Conservation (phyloP, 2,113 vertebrate genomes). For the Mesitornis unicolor region DNA sequence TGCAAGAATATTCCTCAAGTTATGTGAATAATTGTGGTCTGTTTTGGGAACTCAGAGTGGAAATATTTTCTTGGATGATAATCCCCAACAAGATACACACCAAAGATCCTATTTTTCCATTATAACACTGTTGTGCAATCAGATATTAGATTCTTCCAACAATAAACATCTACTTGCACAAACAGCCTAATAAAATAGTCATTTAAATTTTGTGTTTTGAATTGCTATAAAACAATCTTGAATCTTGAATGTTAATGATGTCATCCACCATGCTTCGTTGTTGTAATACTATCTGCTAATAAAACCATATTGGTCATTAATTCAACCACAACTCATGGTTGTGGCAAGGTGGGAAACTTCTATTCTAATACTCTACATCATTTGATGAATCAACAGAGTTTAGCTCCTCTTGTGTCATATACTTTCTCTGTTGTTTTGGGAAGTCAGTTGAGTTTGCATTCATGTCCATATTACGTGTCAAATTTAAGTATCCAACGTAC, state of each 20-base stretch:
- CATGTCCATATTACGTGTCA: no score
- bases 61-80: background rate
- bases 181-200: background rate
- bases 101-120: background rate
- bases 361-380: background rate
- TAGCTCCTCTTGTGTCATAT: background rate
- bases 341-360: background rate
- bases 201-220: background rate
- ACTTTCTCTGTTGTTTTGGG: background rate
- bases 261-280: background rate
- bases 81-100: background rate
- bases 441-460: background rate
- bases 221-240: background rate
- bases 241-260: slow-evolving; percentile 15
- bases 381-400: background rate
- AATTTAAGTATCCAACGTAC: background rate
- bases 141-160: background rate
- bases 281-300: background rate
- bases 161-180: background rate
- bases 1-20: background rate
- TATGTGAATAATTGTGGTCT: background rate
- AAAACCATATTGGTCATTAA: background rate
- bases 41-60: background rate
- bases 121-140: background rate
- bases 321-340: background rate